A percentile compares a stretch with the other conserved stretches of the same genome.
Conservation (phyloP, 2,888 invertebrate species). For the Rhagium mordax region DNA sequence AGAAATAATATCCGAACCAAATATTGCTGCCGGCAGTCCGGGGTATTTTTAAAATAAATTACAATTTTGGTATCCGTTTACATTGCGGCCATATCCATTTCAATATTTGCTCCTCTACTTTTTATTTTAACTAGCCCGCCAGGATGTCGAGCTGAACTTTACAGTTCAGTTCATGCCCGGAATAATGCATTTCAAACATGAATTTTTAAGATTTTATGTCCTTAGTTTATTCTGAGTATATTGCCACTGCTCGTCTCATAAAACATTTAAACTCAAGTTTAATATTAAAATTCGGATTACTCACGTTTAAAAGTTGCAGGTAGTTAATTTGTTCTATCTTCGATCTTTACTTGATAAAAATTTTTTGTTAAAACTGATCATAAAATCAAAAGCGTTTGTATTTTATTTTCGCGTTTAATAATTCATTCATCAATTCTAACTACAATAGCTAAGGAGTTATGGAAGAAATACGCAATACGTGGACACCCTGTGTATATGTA, state of each 20-base stretch:
- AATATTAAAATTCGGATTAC: neutral
- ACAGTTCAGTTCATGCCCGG: slow-evolving; percentile 35
- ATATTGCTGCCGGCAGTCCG: slow-evolving; percentile 52
- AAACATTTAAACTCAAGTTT: neutral
- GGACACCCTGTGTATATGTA: too few species aligned
- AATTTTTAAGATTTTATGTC: slow-evolving; percentile 47
- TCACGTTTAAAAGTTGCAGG: too few species aligned
- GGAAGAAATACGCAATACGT: too few species aligned
- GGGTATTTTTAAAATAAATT: slow-evolving; percentile 61
- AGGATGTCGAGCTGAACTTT: slow-evolving; percentile 35
- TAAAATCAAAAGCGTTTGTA: too few species aligned
- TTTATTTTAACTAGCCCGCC: slow-evolving; percentile 37
- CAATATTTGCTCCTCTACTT: slow-evolving; percentile 35
- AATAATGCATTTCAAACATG: slow-evolving; percentile 46
- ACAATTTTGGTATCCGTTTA: slow-evolving; percentile 49
- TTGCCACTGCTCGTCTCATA: neutral
- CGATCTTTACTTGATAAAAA: too few species aligned
- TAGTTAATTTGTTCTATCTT: too few species aligned
- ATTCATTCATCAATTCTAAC: too few species aligned
- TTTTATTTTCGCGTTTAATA: too few species aligned
- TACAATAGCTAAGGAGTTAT: too few species aligned
- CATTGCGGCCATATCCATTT: slow-evolving; percentile 43
- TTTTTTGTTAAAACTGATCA: too few species aligned
- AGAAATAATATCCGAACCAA: slow-evolving; percentile 58
- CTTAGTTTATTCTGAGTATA: neutral